Evolutionary conservation across 1,140 invertebrate species (phyloP), one percentile per base, ranked within the genome.

Genomic region (Drosophila arawakana): DNA sequence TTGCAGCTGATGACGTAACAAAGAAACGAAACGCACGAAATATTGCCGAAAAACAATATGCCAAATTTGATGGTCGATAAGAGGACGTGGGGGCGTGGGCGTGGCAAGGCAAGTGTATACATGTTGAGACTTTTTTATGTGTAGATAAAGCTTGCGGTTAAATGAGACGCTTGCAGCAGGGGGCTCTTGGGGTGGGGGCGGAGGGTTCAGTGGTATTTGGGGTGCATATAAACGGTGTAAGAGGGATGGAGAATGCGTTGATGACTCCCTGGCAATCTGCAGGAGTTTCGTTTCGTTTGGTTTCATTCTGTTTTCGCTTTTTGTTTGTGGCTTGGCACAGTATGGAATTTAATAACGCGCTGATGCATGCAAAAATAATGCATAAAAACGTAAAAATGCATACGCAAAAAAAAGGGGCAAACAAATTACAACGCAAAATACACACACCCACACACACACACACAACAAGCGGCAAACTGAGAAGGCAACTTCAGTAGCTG

Each of bases 281-380:
- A n/a, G 55, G 59, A 25, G 49, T 46, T 13, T 43, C 41, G 62
- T 55, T 65, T 65, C 30, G 52, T 71, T 43, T 63, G 54, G 60
- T 25, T 59, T 25, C 43, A 30, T 30, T 71, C 37, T 71, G 54
- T 54, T 25, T 59, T 25, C 43, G 58, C 58, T 71, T 65, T 70
- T 67, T 76, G 73, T 76, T 67, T 76, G 74, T 55, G 69, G 62
- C 49, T 73, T 71, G 37, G 65, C 70, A 76, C 74, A 73, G 63
- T 73, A 50, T 66, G 84, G 84, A 89, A 89, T 89, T 89, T 89
- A 89, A 89, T 89, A 89, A 90, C 72, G 84, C 81, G 75, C 78
- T 89, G 85, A 89, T 89, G 84, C 85, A 89, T 89, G 84, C 84
- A 89, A 81, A 47, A 89, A 84, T 81, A 90, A 81, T 75, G 81